Base-by-base conservation (phyloP, 2,113 vertebrate genomes). In the Isurus oxyrinchus region DNA sequence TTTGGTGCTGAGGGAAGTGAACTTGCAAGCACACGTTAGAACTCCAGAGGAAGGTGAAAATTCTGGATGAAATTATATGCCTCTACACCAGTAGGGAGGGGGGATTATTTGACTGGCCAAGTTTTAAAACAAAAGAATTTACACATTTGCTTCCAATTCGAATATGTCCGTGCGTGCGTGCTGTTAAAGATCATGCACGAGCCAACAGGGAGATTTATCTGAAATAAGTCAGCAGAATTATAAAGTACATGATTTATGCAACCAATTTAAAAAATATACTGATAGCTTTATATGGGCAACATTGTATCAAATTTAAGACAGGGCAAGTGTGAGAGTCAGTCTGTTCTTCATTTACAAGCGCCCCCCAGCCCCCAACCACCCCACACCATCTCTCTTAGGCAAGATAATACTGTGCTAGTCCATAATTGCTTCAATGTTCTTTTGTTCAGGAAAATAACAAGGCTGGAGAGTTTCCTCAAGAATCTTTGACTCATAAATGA, bases 401-500 rank as follows among this genome's bases (percentile, higher is more conserved):
- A 91, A 35, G 25, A 59, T 31, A 91, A 57, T 84, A 31, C 88
- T 72, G 14, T 72, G 94, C 44, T 72, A 72, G 25, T 72, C 44
- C 94, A 55, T 53, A 53, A 69, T 69, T 95, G 66, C 44, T 72
- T 95, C 59, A 55, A 27, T 69, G 40, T 72, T 69, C 67, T 95
- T 95, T 72, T 95, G 66, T 72, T 95, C 94, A 55, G 94, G 94
- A 95, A 95, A 95, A 69, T 95, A 21, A 69, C 31, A 95, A 31
- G 25, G 94, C 66, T 95, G 94, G 94, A 95, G 94, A 35, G 14
- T 95, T 95, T 53, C 23, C 44, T 76, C 27, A 76, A 95, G 94
- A 95, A 69, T 95, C 44, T 95, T 49, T 95, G 94, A 95, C 94
- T 95, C 94, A 95, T 72, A 95, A 72, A 95, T 95, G 94, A 95